Evolutionary conservation across 2,797 vertebrate genomes (phyloP).

Genomic region (Tenualosa ilisha): DNA sequence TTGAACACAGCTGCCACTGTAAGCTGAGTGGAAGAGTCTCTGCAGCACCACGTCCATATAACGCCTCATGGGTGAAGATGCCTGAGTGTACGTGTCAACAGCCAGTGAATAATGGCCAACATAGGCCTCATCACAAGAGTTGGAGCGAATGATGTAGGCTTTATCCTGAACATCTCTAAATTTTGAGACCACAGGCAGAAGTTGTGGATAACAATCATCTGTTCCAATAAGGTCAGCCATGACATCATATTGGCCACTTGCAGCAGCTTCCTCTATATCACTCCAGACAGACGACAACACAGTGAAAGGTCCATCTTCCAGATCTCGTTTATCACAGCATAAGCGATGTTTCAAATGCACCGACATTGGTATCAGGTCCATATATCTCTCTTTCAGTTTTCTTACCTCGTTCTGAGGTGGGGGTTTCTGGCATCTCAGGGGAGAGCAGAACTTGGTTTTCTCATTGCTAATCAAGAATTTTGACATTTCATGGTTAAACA

Average conservation of each 20-base stretch:
- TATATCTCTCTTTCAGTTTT: constrained; percentile 60
- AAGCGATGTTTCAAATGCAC: constrained; percentile 64
- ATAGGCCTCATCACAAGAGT: constrained; percentile 54
- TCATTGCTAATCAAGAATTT: constrained; percentile 65
- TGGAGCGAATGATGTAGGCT: constrained; percentile 66
- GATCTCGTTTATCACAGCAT: neutral
- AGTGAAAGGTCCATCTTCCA: constrained; percentile 51
- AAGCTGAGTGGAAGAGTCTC: constrained; percentile 66
- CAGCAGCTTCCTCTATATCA: constrained; percentile 59
- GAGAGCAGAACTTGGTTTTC: constrained; percentile 62
- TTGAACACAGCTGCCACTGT: constrained; percentile 42
- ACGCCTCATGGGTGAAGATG: constrained; percentile 80
- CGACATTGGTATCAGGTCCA: constrained; percentile 69
- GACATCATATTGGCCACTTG: constrained; percentile 52
- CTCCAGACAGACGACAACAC: constrained; percentile 71
- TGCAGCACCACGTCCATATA: constrained; percentile 80
- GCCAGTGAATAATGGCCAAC: constrained; percentile 74
- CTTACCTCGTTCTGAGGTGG: constrained; percentile 60
- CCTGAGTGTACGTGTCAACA: constrained; percentile 77
- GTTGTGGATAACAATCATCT: constrained; percentile 77
- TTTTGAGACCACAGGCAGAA: constrained; percentile 67
- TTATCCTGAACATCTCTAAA: constrained; percentile 69
- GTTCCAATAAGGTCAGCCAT: constrained; percentile 75
- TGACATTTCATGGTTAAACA: constrained; percentile 76
- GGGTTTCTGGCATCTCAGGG: constrained; percentile 73